phyloP scores from a whole-genome alignment of 2,888 invertebrate species.

The Mesodorylaimus sp. region DNA sequence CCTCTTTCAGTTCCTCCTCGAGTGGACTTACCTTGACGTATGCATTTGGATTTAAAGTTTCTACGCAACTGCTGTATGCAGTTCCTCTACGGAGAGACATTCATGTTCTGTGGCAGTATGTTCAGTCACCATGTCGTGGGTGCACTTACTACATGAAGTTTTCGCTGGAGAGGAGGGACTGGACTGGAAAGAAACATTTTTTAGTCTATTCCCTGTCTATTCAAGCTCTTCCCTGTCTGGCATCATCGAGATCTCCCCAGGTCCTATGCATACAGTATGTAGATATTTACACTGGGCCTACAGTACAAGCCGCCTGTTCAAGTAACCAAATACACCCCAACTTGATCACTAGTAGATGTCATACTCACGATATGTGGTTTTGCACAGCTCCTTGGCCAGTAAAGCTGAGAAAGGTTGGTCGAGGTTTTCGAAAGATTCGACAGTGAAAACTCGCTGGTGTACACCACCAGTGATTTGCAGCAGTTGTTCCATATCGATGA shows the following conservation, averaged over 20 bases:
- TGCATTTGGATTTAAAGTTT: no score
- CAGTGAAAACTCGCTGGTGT: slow-evolving; percentile 27
- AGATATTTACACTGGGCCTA: not conserved
- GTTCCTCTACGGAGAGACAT: no score
- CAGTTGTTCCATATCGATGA: slow-evolving; percentile 28
- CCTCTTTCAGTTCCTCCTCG: no score
- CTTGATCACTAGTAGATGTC: not conserved
- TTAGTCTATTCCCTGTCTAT: not conserved
- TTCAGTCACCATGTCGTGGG: no score
- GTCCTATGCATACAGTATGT: not conserved
- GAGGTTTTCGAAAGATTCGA: slow-evolving; percentile 24
- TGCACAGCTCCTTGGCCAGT: slow-evolving; percentile 28
- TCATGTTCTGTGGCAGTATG: no score
- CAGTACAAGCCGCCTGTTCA: not conserved
- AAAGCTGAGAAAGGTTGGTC: slow-evolving; percentile 23
- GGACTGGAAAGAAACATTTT: no score
- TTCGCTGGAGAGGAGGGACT: no score
- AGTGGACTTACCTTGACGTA: no score
- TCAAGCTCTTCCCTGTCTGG: not conserved
- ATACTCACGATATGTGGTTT: slow-evolving; percentile 23
- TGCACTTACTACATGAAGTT: no score
- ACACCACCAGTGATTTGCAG: slow-evolving; percentile 15
- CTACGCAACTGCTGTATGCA: no score
- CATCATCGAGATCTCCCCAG: not conserved
- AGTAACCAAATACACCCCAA: not conserved